A percentile compares a stretch with the other conserved stretches of the same genome.
Evolutionary conservation across 2,797 vertebrate species (phyloP).

Genomic region (Pteronotus mesoamericanus): DNA sequence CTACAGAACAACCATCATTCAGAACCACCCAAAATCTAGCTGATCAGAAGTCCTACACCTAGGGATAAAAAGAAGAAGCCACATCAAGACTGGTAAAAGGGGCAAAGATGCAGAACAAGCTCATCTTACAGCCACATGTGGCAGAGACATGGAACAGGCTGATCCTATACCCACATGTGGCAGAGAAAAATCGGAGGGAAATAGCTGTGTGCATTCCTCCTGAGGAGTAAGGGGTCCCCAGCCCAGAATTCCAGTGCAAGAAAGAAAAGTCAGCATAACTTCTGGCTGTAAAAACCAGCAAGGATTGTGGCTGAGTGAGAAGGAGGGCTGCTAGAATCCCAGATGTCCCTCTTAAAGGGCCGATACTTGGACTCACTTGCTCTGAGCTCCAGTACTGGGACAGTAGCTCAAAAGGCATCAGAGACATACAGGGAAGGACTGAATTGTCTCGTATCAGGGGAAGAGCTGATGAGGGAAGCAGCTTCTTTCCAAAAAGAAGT

Average conservation of each 20-base stretch:
- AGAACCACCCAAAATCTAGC: not conserved
- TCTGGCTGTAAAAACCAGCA: not conserved
- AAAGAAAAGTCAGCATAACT: not conserved
- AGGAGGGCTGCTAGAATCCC: not conserved
- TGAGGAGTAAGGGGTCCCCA: not conserved
- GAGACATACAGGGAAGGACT: not conserved
- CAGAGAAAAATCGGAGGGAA: not conserved
- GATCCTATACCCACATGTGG: not conserved
- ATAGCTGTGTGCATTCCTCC: not conserved
- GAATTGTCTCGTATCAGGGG: not conserved
- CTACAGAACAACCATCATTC: not conserved
- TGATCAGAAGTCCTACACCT: not conserved
- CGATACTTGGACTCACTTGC: not conserved
- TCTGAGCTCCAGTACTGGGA: not conserved
- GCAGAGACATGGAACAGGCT: not conserved
- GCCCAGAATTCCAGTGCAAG: not conserved
- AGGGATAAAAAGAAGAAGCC: not conserved
- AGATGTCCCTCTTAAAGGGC: not conserved
- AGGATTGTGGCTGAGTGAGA: not conserved
- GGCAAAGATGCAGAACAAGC: not conserved
- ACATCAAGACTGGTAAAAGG: not conserved
- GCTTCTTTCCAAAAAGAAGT: not conserved
- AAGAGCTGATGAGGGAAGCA: not conserved
- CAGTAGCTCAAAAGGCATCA: not conserved
- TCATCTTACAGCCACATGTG: not conserved